These are phyloP conservation scores for Cacatua alba DNA, from an alignment of 2,113 vertebrate genomes.

Conservation along the genomic window DNA sequence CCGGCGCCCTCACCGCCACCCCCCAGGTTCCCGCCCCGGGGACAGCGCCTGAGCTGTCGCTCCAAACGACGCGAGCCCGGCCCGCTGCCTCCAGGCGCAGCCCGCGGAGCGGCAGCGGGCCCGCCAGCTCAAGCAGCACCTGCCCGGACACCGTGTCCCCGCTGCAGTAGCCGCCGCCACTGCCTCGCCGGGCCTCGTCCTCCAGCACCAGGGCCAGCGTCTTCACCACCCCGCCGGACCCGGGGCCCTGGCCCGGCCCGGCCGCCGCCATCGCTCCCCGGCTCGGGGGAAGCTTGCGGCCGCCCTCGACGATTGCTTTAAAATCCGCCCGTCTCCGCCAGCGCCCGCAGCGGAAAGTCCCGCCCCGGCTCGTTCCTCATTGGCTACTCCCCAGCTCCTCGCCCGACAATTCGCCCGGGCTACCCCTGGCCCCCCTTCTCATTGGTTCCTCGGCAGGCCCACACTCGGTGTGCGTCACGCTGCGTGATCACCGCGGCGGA, in stretches of 20 bases:
- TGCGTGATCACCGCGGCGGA: constrained; percentile 53
- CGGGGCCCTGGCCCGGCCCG: neutral
- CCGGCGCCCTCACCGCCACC: neutral
- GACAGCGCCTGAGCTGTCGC: neutral
- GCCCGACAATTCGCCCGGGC: constrained; percentile 8
- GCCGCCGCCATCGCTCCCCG: constrained; percentile 55
- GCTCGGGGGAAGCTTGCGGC: neutral
- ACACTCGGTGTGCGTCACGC: neutral
- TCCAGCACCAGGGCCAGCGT: constrained; percentile 70
- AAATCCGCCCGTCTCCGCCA: constrained; percentile 12
- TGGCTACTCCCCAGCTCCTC: neutral
- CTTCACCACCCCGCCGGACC: constrained; percentile 37
- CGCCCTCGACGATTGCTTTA: constrained; percentile 52
- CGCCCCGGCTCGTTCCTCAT: neutral
- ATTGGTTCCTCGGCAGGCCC: neutral
- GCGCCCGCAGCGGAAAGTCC: neutral
- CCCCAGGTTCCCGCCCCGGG: neutral
- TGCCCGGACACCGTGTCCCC: constrained; percentile 77
- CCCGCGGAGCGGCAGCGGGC: constrained; percentile 47
- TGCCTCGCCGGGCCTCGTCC: constrained; percentile 51
- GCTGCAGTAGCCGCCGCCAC: constrained; percentile 62
- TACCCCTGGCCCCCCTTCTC: neutral
- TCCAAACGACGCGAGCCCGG: constrained; percentile 74
- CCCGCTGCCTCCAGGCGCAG: constrained; percentile 72
- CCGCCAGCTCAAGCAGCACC: constrained; percentile 73